Base-by-base conservation (phyloP, 2,797 vertebrate species). In the Pangasius macronema region DNA sequence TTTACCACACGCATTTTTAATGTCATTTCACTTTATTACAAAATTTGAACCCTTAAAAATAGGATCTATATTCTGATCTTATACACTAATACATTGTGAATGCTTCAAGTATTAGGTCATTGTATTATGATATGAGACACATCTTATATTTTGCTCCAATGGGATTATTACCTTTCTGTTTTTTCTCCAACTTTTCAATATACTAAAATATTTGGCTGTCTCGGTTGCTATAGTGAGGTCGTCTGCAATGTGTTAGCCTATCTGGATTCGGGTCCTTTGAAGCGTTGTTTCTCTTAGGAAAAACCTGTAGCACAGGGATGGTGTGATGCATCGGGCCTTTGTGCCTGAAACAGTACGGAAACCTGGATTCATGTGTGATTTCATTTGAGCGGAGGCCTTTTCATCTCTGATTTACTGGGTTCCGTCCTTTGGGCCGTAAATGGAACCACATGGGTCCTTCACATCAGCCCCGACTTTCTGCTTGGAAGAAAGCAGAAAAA, bases 331-430 rank as follows among this genome's bases (percentile, higher is more conserved):
- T 79, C 65, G 55, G 39, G 80, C 61, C 70, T 59, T 68, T 59
- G 86, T 84, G 75, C 77, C 81, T 81, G 76, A 75, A 65, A 75
- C 67, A 85, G 67, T 76, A 36, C 46, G 86, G 46, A 89, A 76
- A 84, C 84, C 82, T 83, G 94, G 93, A 92, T 87, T 95, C 95
- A 95, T 95, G 94, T 95, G 95, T 95, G 95, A 96, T 96, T 96
- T 95, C 93, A 95, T 94, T 95, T 96, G 95, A 97, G 95, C 95
- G 94, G 96, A 96, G 86, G 95, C 95, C 95, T 96, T 90, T 96
- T 96, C 94, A 95, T 97, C 95, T 96, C 95, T 96, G 96, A 96
- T 97, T 96, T 97, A 97, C 95, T 97, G 96, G 95, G 96, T 95
- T 93, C 93, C 95, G 94, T 95, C 94, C 93, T 94, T 93, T 88